Evolutionary conservation across 2,113 vertebrate genomes (phyloP).

Genomic region (Rhagologus leucostigma): DNA sequence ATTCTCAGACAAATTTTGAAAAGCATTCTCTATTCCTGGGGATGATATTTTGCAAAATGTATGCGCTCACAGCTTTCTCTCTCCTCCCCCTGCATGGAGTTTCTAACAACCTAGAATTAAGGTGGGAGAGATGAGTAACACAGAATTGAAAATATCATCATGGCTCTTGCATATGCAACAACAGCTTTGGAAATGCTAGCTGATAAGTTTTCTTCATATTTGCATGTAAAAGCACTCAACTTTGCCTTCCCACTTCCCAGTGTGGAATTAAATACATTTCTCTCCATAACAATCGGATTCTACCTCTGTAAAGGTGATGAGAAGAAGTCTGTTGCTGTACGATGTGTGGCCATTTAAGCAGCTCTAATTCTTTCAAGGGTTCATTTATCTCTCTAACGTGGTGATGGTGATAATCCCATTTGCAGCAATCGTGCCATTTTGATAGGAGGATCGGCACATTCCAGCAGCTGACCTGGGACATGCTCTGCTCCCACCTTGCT

Average conservation of each 20-base stretch:
- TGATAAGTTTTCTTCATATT: conserved; percentile 14
- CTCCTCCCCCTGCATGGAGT: neutral
- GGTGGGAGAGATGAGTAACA: conserved; percentile 49
- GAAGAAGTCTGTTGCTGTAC: neutral
- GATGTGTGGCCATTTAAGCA: neutral
- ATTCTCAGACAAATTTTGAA: neutral
- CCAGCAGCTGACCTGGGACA: neutral
- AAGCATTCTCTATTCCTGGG: neutral
- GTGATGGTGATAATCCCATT: neutral
- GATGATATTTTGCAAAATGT: conserved; percentile 31
- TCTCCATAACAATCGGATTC: neutral
- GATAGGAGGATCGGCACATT: neutral
- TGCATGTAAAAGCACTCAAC: neutral
- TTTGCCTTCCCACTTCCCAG: neutral
- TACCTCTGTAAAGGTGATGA: neutral
- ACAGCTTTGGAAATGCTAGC: conserved; percentile 8
- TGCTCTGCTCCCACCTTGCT: neutral
- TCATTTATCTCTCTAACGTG: neutral
- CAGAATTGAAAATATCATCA: conserved; percentile 3
- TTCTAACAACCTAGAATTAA: conserved; percentile 52
- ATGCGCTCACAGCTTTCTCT: neutral
- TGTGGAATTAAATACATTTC: neutral
- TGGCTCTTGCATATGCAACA: conserved; percentile 35
- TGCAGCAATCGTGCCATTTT: neutral
- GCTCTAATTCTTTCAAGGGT: neutral